Percentiles rank a stretch among this genome's conserved stretches.
These are phyloP conservation scores for Australoheros facetus DNA, from an alignment of 2,797 vertebrate species.

Conservation along the genomic window DNA sequence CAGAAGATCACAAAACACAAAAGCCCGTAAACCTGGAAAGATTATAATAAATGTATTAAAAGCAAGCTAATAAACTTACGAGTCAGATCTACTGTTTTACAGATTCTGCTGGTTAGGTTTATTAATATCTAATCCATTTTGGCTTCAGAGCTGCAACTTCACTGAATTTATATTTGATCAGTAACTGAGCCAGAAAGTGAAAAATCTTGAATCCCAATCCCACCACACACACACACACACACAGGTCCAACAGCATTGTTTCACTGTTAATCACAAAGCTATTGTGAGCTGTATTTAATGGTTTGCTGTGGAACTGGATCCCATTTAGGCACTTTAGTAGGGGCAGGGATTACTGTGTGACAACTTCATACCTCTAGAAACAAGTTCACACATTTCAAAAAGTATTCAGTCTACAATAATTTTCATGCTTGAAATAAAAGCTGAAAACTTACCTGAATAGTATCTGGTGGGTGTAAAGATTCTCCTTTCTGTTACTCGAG, in stretches of 20 bases:
- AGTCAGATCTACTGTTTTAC: not conserved
- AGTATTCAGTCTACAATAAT: no score
- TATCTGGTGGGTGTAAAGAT: accelerated
- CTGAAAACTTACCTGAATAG: not conserved
- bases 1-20: not conserved
- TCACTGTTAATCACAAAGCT: not conserved
- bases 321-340: not conserved
- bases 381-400: not conserved
- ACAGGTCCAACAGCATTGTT: not conserved
- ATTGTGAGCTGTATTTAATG: not conserved
- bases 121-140: not conserved
- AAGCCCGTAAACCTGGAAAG: constrained; percentile 7
- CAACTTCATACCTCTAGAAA: not conserved
- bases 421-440: not conserved
- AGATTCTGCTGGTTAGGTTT: not conserved
- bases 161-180: no score
- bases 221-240: no score
- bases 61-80: not conserved
- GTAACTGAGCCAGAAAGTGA: no score
- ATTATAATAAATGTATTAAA: not conserved
- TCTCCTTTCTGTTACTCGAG: constrained; percentile 58
- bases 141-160: not conserved
- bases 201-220: not conserved
- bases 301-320: not conserved
- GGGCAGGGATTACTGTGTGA: not conserved